Percentiles rank a stretch among this genome's conserved stretches.
Evolutionary conservation across 2,113 vertebrate genomes (phyloP).

Genomic region (Daphoenositta chrysoptera): DNA sequence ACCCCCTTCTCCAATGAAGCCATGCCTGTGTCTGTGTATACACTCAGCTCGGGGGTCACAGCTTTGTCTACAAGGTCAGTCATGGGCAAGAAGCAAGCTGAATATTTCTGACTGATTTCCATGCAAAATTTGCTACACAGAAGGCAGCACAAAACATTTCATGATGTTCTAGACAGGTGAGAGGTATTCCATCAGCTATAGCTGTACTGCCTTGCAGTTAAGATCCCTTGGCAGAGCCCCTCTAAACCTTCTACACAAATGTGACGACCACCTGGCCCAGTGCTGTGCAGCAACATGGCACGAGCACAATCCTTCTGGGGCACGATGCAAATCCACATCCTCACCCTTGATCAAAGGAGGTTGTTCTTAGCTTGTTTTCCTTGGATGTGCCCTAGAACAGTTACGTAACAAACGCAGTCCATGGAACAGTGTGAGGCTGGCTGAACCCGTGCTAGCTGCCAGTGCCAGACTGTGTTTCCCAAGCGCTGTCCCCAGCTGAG

Average conservation of each 20-base stretch:
- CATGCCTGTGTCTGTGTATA: accelerated
- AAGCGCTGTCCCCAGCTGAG: not conserved
- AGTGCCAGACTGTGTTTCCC: not conserved
- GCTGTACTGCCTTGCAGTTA: not conserved
- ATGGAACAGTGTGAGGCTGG: not conserved
- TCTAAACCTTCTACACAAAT: not conserved
- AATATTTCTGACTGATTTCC: not conserved
- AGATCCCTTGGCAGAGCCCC: not conserved
- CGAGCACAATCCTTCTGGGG: not conserved
- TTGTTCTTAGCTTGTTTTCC: not conserved
- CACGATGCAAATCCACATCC: not conserved
- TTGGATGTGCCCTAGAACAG: not conserved
- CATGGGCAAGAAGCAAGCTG: not conserved
- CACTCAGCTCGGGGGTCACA: not conserved
- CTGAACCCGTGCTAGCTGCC: not conserved
- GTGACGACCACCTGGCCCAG: not conserved
- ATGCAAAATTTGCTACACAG: not conserved
- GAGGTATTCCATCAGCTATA: not conserved
- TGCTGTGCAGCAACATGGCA: not conserved
- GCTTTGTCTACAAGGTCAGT: not conserved
- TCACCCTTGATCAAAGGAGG: not conserved
- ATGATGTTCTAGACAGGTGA: not conserved
- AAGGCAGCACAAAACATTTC: not conserved
- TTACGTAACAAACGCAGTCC: not conserved
- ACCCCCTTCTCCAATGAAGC: not conserved